These are phyloP conservation scores for Scaeva pyrastri DNA, from an alignment of 2,888 invertebrate genomes.

Conservation along the genomic window DNA sequence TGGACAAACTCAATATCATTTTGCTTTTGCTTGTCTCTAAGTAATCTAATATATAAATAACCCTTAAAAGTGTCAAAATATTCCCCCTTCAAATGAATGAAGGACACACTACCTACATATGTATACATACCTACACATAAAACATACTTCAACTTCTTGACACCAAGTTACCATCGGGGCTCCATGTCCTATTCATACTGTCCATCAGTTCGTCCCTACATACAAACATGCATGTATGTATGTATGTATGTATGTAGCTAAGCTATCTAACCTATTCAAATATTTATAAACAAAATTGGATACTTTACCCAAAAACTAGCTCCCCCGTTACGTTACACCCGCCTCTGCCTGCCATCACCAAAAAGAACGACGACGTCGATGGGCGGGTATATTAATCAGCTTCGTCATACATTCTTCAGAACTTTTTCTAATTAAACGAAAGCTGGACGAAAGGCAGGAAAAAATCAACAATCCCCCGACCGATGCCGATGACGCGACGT, in stretches of 20 bases:
- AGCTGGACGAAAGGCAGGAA: slow-evolving; percentile 31
- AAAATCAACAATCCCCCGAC: slow-evolving; percentile 11
- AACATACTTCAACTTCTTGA: too few species aligned
- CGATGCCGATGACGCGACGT: neutral
- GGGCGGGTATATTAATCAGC: slow-evolving; percentile 70
- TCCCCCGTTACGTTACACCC: neutral
- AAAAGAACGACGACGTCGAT: neutral
- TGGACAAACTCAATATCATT: slow-evolving; percentile 7
- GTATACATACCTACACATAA: neutral
- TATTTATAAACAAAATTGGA: slow-evolving; percentile 73
- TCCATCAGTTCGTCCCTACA: neutral
- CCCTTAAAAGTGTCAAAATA: slow-evolving; percentile 28
- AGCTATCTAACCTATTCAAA: slow-evolving; percentile 61
- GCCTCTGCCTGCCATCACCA: too few species aligned
- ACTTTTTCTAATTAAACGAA: slow-evolving; percentile 69
- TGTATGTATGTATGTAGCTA: too few species aligned
- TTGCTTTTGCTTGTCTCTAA: neutral
- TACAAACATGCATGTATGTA: too few species aligned
- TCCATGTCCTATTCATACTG: slow-evolving; percentile 12
- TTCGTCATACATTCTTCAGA: slow-evolving; percentile 68
- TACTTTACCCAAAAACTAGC: slow-evolving; percentile 40
- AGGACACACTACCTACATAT: too few species aligned
- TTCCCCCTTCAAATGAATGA: slow-evolving; percentile 4
- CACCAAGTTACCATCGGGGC: slow-evolving; percentile 13
- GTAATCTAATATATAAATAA: slow-evolving; percentile 44